Evolutionary conservation across 1,140 invertebrate genomes (phyloP).

Genomic region (Grapholita molesta): DNA sequence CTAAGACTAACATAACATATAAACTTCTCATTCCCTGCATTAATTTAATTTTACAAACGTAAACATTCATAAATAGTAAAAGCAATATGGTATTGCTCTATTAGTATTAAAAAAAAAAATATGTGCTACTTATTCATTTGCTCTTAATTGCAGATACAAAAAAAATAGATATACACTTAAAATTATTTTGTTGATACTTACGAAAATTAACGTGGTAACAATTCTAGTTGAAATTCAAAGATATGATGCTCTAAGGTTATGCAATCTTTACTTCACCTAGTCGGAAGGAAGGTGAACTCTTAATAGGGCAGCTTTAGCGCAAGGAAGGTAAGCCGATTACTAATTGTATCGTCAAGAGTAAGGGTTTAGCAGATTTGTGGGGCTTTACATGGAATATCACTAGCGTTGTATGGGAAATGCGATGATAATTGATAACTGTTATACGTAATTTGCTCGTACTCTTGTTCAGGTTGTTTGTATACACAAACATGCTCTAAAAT

Average conservation of each 20-base stretch:
- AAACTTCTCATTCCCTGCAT: too few relatives aligned
- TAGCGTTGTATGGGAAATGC: background rate
- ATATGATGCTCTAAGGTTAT: background rate
- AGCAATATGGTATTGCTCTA: too few relatives aligned
- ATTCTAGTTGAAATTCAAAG: background rate
- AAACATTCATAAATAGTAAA: too few relatives aligned
- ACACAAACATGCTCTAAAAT: background rate
- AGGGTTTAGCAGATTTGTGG: constrained; percentile 5
- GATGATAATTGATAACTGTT: background rate
- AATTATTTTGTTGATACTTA: too few relatives aligned
- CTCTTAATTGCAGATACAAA: too few relatives aligned
- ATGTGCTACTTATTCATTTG: too few relatives aligned
- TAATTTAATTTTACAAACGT: too few relatives aligned
- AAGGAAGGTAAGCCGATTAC: constrained; percentile 16
- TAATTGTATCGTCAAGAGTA: background rate
- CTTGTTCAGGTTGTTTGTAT: background rate
- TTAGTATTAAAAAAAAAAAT: too few relatives aligned
- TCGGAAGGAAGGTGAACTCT: background rate
- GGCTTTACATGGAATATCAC: background rate
- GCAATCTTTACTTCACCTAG: background rate
- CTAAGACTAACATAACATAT: too few relatives aligned
- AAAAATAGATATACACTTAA: too few relatives aligned
- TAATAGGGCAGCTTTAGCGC: constrained; percentile 4
- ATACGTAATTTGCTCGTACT: background rate
- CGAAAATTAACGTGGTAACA: background rate